Conservation (phyloP, 1,140 invertebrate genomes). For the Caligus rogercresseyi region DNA sequence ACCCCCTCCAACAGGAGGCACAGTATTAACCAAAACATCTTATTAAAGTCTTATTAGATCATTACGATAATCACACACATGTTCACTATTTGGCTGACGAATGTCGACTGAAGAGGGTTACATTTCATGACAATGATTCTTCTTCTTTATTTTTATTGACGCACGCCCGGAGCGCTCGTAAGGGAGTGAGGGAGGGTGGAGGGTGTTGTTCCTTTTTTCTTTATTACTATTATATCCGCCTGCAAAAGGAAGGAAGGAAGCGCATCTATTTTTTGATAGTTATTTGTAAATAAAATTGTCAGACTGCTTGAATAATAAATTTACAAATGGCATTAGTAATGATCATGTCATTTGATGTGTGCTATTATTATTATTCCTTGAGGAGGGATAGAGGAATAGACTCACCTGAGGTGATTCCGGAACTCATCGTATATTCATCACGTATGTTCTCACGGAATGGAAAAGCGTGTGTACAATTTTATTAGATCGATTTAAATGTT, state of each 20-base stretch:
- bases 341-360: background rate
- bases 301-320: background rate
- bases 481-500: background rate
- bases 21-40: background rate
- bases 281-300: background rate
- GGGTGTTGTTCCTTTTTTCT: background rate
- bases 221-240: background rate
- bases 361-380: background rate
- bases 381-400: background rate
- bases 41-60: background rate
- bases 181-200: too few relatives aligned
- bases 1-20: background rate
- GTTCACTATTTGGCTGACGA: background rate
- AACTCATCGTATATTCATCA: too few relatives aligned
- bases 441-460: background rate
- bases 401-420: too few relatives aligned
- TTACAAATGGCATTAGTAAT: background rate
- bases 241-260: background rate
- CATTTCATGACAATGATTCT: background rate
- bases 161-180: too few relatives aligned
- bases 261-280: background rate
- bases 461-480: too few relatives aligned
- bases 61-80: background rate
- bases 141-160: constrained; percentile 1
- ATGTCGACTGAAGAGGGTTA: background rate